These are phyloP conservation scores for Brachionus asplanchnoidis DNA, from an alignment of 1,140 invertebrate species.

Conservation along the genomic window DNA sequence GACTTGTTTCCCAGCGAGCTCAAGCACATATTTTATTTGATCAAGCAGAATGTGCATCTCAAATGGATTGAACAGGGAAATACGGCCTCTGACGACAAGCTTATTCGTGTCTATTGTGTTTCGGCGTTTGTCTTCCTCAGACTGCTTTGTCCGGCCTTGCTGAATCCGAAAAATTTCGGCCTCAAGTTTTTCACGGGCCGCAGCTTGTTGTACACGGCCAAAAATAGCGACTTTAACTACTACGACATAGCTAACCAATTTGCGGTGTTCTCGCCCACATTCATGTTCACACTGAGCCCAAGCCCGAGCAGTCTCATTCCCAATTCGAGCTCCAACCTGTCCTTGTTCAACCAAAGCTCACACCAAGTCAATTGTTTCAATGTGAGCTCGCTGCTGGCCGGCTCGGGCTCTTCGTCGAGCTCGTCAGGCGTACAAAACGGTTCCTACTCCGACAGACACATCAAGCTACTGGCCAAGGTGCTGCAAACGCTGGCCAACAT, in stretches of 20 bases:
- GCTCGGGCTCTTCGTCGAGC: neutral
- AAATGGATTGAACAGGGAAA: constrained; percentile 18
- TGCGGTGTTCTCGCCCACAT: neutral
- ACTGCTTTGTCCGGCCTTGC: constrained; percentile 86
- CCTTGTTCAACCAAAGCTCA: neutral
- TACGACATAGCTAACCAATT: constrained; percentile 30
- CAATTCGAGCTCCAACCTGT: neutral
- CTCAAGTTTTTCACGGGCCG: neutral
- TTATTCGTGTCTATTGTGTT: constrained; percentile 44
- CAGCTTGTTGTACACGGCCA: neutral
- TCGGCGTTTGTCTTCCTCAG: constrained; percentile 91
- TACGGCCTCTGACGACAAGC: neutral
- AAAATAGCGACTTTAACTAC: neutral
- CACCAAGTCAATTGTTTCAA: constrained; percentile 30
- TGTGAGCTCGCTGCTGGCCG: neutral
- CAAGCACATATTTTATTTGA: constrained; percentile 8
- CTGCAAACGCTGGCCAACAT: constrained; percentile 36
- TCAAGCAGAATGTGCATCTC: neutral
- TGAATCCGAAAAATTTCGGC: constrained; percentile 83
- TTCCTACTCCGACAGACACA: neutral
- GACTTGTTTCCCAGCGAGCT: constrained; percentile 30
- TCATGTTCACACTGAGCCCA: constrained; percentile 3
- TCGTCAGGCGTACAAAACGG: neutral
- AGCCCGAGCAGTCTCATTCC: neutral
- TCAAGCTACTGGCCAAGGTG: constrained; percentile 35